phyloP scores from a whole-genome alignment of 2,797 vertebrate genomes.

The Morus bassanus region DNA sequence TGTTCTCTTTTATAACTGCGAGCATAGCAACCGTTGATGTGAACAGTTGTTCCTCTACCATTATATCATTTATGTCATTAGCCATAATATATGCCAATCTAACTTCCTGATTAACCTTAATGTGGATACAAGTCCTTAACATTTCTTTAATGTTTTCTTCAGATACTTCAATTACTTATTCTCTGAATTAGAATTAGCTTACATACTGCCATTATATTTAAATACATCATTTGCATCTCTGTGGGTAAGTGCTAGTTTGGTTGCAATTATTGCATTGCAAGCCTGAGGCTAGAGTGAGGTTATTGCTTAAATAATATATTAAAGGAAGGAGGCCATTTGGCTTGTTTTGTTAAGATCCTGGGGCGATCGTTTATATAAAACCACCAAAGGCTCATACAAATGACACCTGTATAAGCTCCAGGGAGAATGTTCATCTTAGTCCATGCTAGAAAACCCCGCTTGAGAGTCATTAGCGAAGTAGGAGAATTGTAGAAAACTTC shows the following conservation, averaged over 20 bases:
- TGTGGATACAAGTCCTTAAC: neutral
- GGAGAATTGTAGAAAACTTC: neutral
- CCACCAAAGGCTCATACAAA: neutral
- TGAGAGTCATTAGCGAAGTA: neutral
- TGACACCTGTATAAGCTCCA: conserved; percentile 29
- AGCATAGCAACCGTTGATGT: neutral
- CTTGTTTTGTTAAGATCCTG: neutral
- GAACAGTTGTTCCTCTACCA: neutral
- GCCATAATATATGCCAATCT: neutral
- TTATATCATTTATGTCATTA: neutral
- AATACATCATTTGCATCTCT: neutral
- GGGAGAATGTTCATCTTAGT: neutral
- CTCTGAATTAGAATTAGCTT: neutral
- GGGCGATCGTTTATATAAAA: neutral
- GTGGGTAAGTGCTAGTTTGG: neutral
- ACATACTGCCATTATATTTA: neutral
- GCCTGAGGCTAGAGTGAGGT: neutral
- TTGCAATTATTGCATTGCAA: neutral
- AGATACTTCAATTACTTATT: neutral
- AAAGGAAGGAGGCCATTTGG: conserved; percentile 7
- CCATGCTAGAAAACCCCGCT: neutral
- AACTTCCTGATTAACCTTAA: neutral
- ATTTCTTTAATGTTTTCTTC: neutral
- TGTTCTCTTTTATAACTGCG: neutral
- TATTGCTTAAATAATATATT: neutral